Percentiles rank a stretch among this genome's conserved stretches.
These are phyloP conservation scores for Catharus minimus DNA, from an alignment of 2,113 vertebrate genomes.

Conservation along the genomic window DNA sequence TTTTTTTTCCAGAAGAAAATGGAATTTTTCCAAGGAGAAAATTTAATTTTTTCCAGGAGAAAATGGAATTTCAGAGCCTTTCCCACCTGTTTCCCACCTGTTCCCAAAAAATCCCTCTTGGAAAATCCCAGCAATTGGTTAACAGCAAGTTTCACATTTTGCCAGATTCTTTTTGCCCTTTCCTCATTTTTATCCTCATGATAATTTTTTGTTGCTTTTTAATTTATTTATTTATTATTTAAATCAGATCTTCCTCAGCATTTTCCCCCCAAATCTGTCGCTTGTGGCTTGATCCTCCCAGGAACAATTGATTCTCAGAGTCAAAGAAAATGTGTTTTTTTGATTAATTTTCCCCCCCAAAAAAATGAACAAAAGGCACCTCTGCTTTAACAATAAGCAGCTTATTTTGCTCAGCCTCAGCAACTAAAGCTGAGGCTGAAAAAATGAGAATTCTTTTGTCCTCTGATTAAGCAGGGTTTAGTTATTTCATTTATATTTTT, in stretches of 20 bases:
- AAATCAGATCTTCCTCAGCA: neutral
- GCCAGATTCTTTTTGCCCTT: neutral
- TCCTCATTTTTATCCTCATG: neutral
- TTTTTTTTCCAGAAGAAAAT: too few species aligned
- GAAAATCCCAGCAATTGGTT: neutral
- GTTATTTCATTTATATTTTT: neutral
- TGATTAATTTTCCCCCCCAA: neutral
- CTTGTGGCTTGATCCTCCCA: neutral
- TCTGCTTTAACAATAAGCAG: slow-evolving; percentile 40
- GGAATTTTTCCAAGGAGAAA: too few species aligned
- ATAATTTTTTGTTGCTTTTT: neutral
- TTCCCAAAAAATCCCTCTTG: neutral
- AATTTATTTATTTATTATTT: too few species aligned
- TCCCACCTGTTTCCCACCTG: slow-evolving; percentile 3
- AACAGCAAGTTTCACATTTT: neutral
- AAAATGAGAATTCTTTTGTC: slow-evolving; percentile 42
- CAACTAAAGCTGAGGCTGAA: slow-evolving; percentile 13
- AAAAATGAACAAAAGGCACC: slow-evolving; percentile 29
- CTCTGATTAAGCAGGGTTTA: slow-evolving; percentile 40
- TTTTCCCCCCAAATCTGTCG: neutral
- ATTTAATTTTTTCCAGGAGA: too few species aligned
- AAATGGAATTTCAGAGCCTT: neutral
- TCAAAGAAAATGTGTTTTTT: neutral
- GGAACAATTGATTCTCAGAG: neutral
- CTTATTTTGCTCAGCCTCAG: slow-evolving; percentile 31